Evolutionary conservation across 2,888 invertebrate species (phyloP).

Genomic region (Drosophila borborema): DNA sequence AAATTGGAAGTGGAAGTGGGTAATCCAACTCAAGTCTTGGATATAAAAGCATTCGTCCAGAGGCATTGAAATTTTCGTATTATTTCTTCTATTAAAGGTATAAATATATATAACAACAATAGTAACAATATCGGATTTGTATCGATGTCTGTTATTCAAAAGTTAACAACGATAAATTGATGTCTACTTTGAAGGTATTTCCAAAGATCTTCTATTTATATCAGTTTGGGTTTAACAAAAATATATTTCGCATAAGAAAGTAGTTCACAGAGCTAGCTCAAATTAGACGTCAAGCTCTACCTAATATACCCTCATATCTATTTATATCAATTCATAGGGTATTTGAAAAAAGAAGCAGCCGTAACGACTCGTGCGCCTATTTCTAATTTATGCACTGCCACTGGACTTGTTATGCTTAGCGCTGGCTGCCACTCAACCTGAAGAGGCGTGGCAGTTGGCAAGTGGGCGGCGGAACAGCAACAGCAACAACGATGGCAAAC

Average conservation of each 20-base stretch:
- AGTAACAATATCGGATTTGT: too few species aligned
- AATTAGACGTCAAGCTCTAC: neutral
- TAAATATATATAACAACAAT: too few species aligned
- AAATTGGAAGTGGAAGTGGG: too few species aligned
- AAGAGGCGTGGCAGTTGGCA: slow-evolving; percentile 1
- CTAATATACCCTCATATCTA: neutral
- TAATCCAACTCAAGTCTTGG: too few species aligned
- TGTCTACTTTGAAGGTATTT: too few species aligned
- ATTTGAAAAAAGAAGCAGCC: slow-evolving; percentile 17
- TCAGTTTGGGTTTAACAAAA: neutral
- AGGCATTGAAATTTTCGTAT: too few species aligned
- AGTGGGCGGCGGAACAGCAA: slow-evolving; percentile 15
- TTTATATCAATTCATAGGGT: slow-evolving; percentile 3
- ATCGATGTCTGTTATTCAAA: too few species aligned
- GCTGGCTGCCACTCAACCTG: slow-evolving; percentile 43
- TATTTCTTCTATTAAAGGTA: too few species aligned
- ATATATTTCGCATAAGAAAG: neutral
- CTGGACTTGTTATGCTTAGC: slow-evolving; percentile 73
- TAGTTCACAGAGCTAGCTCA: neutral
- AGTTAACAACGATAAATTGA: too few species aligned
- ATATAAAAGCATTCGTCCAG: too few species aligned
- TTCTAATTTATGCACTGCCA: slow-evolving; percentile 74
- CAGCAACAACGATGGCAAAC: slow-evolving; percentile 28
- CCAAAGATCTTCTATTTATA: too few species aligned
- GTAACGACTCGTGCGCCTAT: slow-evolving; percentile 52